These are phyloP conservation scores for Drosophila insularis DNA, from an alignment of 1,140 invertebrate genomes.

Conservation along the genomic window DNA sequence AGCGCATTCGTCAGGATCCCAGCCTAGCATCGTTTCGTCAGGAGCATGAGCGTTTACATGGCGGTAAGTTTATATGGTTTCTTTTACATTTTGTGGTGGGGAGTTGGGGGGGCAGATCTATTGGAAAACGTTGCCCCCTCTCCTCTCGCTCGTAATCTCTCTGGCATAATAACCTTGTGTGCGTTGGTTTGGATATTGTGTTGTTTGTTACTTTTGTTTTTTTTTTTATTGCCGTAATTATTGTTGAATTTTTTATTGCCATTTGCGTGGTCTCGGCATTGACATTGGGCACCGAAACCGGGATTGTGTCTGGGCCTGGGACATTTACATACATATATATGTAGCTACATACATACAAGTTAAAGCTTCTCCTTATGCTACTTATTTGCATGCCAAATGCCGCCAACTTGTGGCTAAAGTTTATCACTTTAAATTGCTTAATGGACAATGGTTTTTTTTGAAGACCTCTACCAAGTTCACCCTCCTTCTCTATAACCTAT, in stretches of 20 bases:
- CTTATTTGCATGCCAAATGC: slow-evolving; percentile 33
- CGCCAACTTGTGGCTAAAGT: slow-evolving; percentile 28
- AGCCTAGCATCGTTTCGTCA: slow-evolving; percentile 85
- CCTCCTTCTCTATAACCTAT: neutral
- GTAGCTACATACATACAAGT: slow-evolving; percentile 30
- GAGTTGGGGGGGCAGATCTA: neutral
- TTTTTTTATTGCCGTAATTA: slow-evolving; percentile 77
- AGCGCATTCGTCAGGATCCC: slow-evolving; percentile 86
- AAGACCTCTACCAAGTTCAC: slow-evolving; percentile 12
- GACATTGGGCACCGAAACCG: slow-evolving; percentile 55
- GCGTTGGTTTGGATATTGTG: slow-evolving; percentile 9
- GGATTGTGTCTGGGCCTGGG: slow-evolving; percentile 18
- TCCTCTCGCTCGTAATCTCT: slow-evolving; percentile 16
- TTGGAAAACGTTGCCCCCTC: slow-evolving; percentile 24
- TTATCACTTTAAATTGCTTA: slow-evolving; percentile 69
- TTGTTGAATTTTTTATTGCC: slow-evolving; percentile 76
- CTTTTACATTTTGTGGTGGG: neutral
- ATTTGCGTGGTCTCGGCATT: slow-evolving; percentile 62
- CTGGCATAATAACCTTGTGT: slow-evolving; percentile 25
- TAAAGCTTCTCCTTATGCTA: slow-evolving; percentile 17
- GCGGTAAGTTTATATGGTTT: slow-evolving; percentile 68
- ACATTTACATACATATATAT: slow-evolving; percentile 34
- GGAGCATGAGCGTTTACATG: slow-evolving; percentile 85
- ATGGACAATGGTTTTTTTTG: slow-evolving; percentile 61
- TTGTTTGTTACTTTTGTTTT: slow-evolving; percentile 39